Conservation (phyloP, 1,140 invertebrate species). For the Melanaphis sacchari region DNA sequence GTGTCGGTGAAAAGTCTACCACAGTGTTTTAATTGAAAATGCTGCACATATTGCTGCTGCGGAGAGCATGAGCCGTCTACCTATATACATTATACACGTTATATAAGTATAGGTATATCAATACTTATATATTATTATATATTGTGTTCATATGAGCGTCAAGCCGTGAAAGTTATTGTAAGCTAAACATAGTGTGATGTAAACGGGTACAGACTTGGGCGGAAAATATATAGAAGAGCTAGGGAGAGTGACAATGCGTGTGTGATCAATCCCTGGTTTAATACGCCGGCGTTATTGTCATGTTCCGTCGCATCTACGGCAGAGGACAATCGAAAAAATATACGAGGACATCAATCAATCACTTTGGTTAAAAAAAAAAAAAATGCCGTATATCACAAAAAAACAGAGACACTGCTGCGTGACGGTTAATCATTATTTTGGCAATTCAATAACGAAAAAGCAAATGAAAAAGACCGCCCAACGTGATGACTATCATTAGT, state of each 20-base stretch:
- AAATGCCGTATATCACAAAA: background rate
- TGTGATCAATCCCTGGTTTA: conserved; percentile 18
- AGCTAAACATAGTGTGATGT: background rate
- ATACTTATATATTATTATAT: background rate
- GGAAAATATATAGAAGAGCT: background rate
- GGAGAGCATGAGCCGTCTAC: background rate
- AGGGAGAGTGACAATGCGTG: background rate
- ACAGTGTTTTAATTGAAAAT: conserved; percentile 13
- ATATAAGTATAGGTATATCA: background rate
- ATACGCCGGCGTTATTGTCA: background rate
- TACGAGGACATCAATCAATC: conserved; percentile 30
- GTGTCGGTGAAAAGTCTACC: background rate
- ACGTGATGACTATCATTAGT: background rate
- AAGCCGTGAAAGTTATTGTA: background rate
- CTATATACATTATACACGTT: too few species aligned
- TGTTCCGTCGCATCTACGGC: background rate
- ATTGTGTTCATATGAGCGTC: background rate
- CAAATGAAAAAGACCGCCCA: background rate
- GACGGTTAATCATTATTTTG: conserved; percentile 4
- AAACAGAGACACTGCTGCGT: background rate
- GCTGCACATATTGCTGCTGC: background rate
- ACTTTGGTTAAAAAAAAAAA: conserved; percentile 6
- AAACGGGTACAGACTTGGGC: background rate
- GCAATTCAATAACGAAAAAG: background rate
- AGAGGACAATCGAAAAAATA: background rate